These are phyloP conservation scores for Indicator indicator DNA, from an alignment of 2,113 vertebrate genomes.

Conservation along the genomic window DNA sequence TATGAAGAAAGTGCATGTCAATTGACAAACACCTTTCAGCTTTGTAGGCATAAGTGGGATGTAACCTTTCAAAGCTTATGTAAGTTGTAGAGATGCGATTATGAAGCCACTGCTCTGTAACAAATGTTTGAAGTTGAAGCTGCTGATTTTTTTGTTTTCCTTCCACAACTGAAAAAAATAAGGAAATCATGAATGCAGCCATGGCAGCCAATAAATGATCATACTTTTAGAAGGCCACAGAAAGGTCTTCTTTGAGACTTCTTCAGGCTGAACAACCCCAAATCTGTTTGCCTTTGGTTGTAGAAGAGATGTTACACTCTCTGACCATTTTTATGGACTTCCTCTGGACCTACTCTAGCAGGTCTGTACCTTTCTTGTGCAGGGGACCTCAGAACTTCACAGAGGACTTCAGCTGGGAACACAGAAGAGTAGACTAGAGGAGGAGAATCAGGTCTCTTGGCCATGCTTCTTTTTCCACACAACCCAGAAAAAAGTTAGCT, in stretches of 20 bases:
- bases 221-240: fast-evolving
- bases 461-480: fast-evolving
- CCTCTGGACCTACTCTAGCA: neutral
- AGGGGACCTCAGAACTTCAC: neutral
- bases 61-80: neutral
- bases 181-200: neutral
- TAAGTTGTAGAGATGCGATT: fast-evolving
- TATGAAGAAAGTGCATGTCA: neutral
- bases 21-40: neutral
- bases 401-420: neutral
- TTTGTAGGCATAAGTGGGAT: neutral
- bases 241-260: neutral
- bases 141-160: neutral
- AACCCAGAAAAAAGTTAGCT: fast-evolving
- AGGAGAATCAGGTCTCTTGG: fast-evolving
- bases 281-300: fast-evolving
- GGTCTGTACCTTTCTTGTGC: neutral
- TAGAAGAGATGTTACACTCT: neutral
- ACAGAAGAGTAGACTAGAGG: neutral
- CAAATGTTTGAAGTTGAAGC: neutral
- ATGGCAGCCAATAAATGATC: neutral
- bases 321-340: neutral
- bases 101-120: neutral
- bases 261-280: neutral
- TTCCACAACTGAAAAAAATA: neutral